A percentile compares a stretch with the other conserved stretches of the same genome.
Conservation (phyloP, 2,113 vertebrate species). For the Nesogale talazaci region DNA sequence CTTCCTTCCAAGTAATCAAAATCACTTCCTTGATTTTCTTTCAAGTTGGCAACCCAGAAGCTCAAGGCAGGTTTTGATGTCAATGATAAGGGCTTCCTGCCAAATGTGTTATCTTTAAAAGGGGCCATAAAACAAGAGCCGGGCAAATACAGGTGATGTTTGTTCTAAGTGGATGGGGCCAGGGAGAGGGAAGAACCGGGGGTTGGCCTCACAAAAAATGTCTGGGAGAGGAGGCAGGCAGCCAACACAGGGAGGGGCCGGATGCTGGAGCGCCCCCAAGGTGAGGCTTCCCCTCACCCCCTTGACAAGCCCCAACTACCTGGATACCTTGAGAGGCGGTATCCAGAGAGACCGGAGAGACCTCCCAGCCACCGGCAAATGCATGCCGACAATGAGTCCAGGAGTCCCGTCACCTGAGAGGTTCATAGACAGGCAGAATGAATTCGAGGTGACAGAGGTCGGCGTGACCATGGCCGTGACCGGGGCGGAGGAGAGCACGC, state of each 20-base stretch:
- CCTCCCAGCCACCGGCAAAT: neutral
- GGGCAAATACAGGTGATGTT: neutral
- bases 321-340: no score
- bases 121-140: neutral
- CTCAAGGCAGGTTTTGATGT: neutral
- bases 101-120: neutral
- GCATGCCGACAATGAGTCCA: accelerated
- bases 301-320: no score
- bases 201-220: neutral
- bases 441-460: neutral
- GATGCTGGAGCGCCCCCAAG: neutral
- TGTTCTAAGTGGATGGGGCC: neutral
- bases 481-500: neutral
- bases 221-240: slow-evolving; percentile 16
- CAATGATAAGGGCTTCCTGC: neutral
- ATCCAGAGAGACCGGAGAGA: accelerated
- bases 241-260: neutral
- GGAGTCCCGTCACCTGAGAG: neutral
- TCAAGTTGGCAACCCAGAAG: neutral
- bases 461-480: neutral
- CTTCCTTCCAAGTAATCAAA: no score
- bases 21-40: neutral
- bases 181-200: neutral
- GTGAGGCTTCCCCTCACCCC: neutral
- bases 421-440: neutral